These are phyloP conservation scores for Tetragnatha versicolor DNA, from an alignment of 1,140 invertebrate species.

Conservation along the genomic window DNA sequence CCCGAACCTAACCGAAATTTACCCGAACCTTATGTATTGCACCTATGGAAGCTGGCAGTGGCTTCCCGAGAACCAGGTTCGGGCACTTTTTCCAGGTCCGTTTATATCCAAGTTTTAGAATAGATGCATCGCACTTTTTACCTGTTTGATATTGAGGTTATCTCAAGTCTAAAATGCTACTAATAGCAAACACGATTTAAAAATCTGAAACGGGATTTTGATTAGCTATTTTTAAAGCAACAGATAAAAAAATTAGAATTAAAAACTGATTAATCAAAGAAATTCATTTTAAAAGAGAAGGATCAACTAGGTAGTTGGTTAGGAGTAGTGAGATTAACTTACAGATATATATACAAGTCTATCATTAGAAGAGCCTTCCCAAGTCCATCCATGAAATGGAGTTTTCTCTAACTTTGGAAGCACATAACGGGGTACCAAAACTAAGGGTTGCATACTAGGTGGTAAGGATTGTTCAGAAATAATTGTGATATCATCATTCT, in stretches of 20 bases:
- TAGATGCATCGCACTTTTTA: too few species aligned
- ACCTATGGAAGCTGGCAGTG: too few species aligned
- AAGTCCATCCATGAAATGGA: constrained; percentile 85
- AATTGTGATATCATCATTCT: not conserved
- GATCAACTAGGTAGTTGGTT: not conserved
- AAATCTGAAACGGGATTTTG: too few species aligned
- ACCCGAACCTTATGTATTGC: too few species aligned
- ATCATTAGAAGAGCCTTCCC: constrained; percentile 83
- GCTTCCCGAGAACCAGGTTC: too few species aligned
- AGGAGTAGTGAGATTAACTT: constrained; percentile 64
- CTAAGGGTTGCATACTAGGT: constrained; percentile 16
- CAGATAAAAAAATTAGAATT: constrained; percentile 3
- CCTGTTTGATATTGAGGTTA: too few species aligned
- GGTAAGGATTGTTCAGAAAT: constrained; percentile 10
- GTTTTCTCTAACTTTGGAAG: constrained; percentile 36
- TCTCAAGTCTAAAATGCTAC: too few species aligned
- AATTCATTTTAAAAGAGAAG: not conserved
- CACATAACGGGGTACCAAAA: constrained; percentile 37
- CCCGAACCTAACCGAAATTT: too few species aligned
- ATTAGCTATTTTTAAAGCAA: not conserved
- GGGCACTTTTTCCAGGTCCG: too few species aligned
- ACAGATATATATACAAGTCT: constrained; percentile 87
- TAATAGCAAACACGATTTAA: too few species aligned
- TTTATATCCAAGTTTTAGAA: too few species aligned
- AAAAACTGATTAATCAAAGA: not conserved